These are phyloP conservation scores for Epizoanthus scotinus DNA, from an alignment of 92 coral and sea anemone species.

Conservation along the genomic window DNA sequence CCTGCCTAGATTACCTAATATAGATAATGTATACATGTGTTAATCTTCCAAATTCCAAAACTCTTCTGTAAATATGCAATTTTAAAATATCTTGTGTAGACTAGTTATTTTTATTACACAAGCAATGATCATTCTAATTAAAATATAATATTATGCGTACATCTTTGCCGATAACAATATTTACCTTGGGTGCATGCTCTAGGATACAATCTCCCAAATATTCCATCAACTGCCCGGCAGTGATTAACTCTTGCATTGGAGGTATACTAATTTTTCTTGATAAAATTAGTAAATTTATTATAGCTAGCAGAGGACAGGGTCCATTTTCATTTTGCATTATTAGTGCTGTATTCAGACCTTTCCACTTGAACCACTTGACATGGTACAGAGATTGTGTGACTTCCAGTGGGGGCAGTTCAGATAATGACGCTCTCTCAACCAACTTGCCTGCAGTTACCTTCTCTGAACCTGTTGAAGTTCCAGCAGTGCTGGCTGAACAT, in stretches of 20 bases:
- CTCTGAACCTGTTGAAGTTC: slow-evolving; percentile 10
- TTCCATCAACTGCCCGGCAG: slow-evolving; percentile 93
- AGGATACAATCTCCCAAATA: slow-evolving; percentile 92
- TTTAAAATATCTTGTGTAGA: no score
- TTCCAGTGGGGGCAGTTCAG: slow-evolving; percentile 31
- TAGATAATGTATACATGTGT: no score
- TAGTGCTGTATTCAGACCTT: slow-evolving; percentile 83
- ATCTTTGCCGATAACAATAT: neutral
- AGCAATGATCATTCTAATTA: neutral
- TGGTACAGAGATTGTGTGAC: slow-evolving; percentile 73
- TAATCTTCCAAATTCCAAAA: no score
- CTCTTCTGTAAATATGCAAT: no score
- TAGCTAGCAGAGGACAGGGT: slow-evolving; percentile 93
- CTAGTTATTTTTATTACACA: no score
- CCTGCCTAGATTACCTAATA: no score
- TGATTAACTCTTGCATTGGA: slow-evolving; percentile 82
- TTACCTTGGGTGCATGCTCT: slow-evolving; percentile 90
- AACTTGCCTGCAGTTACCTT: neutral
- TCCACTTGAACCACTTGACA: slow-evolving; percentile 94
- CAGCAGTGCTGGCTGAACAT: neutral
- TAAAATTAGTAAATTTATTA: slow-evolving; percentile 83
- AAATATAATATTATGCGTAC: neutral
- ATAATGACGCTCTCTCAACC: slow-evolving; percentile 3
- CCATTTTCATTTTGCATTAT: slow-evolving; percentile 99
- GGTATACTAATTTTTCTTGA: slow-evolving; percentile 81